These are phyloP conservation scores for Enchytraeus crypticus DNA, from an alignment of 2,888 invertebrate genomes.

Conservation along the genomic window DNA sequence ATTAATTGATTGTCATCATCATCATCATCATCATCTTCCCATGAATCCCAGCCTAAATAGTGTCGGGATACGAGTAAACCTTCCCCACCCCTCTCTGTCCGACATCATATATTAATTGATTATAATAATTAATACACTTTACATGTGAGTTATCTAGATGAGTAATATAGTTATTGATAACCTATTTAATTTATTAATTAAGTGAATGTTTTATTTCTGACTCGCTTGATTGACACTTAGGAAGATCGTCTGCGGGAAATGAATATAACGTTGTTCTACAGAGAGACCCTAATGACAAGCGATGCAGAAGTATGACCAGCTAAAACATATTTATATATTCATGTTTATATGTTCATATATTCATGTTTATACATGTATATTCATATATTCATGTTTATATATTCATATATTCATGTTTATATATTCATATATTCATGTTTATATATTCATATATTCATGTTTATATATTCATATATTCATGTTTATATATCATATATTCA, in stretches of 20 bases:
- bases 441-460: not conserved
- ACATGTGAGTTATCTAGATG: no score
- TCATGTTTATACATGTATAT: not conserved
- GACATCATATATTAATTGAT: no score
- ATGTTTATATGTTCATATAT: not conserved
- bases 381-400: not conserved
- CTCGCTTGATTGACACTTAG: no score
- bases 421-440: not conserved
- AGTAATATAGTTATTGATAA: no score
- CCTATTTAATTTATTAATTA: no score
- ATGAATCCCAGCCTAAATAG: no score
- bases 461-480: not conserved
- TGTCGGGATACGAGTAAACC: no score
- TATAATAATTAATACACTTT: no score
- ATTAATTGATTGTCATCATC: no score
- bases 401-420: not conserved
- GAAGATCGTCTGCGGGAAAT: slow-evolving; percentile 7
- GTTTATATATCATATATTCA: not conserved
- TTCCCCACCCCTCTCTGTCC: no score
- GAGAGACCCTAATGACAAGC: slow-evolving; percentile 31
- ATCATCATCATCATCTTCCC: no score
- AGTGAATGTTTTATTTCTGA: no score
- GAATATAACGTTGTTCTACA: slow-evolving; percentile 29
- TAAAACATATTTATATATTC: not conserved
- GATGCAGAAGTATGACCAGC: slow-evolving; percentile 34